These are phyloP conservation scores for Dryococelus australis DNA, from an alignment of 2,888 invertebrate genomes.

Conservation along the genomic window DNA sequence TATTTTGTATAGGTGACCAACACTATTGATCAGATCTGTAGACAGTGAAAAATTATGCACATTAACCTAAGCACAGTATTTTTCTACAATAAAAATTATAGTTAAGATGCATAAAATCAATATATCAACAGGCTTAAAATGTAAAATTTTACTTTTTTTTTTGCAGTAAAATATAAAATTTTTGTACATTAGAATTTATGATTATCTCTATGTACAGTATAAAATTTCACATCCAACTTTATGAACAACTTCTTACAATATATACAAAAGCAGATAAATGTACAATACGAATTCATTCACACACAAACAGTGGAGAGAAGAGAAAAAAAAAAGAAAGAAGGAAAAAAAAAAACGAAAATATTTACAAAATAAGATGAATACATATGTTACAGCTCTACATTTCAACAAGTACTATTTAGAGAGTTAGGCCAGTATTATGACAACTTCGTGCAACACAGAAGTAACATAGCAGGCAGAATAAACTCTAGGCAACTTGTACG, in stretches of 20 bases:
- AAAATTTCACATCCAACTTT: neutral
- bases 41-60: too few species aligned
- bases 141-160: neutral
- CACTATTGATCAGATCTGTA: too few species aligned
- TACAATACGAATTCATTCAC: neutral
- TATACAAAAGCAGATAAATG: neutral
- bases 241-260: neutral
- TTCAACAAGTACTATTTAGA: neutral
- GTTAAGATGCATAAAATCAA: neutral
- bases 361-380: neutral
- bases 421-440: neutral
- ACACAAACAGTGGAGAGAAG: neutral
- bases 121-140: neutral
- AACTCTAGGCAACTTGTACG: too few species aligned
- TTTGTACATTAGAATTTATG: neutral
- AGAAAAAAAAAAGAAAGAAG: neutral
- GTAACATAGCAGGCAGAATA: too few species aligned
- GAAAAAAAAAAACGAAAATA: too few species aligned
- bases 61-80: too few species aligned
- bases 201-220: conserved; percentile 17
- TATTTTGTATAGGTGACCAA: too few species aligned
- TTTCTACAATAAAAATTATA: neutral
- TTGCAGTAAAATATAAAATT: neutral
- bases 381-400: neutral
- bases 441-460: neutral